Evolutionary conservation across 2,888 invertebrate species (phyloP), one percentile per base, ranked within the genome.

Genomic region (Priapulus caudatus): DNA sequence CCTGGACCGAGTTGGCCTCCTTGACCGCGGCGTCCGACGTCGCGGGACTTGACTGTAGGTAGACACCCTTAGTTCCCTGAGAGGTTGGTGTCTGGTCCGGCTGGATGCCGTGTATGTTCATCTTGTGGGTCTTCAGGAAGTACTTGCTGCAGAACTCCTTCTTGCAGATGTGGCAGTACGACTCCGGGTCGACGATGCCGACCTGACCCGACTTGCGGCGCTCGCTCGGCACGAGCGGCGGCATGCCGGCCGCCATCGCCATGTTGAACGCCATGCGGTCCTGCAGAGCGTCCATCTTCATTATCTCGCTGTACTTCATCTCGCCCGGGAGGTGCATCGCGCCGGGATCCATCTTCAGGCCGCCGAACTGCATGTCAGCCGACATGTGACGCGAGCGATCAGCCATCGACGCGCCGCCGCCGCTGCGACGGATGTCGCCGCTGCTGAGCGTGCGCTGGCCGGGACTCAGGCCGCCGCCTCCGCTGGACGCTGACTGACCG

Each of bases 131-230:
- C 55, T 65, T 62, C 55, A 66, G 65, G n/a, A 63, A 59, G 68
- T 90, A 90, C 70, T 89, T 89, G 68, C 89, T 91, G 69, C 86
- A 88, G 68, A 90, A 90, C 69, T 90, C 89, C 68, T 89, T 88
- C 54, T 64, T 66, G 58, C 68, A 68, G 23, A 66, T 57, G 20
- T 63, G 64, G 56, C 68, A 68, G 23, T 52, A 33, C 10, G 33
- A 33, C 33, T 33, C 33, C 10, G 33, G 33, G 33, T 33, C 33
- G n/a, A 33, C 33, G 10, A 33, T 33, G 33, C 33, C 33, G n/a
- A n/a, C 33, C 10, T 10, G n/a, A 33, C 10, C 10, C 10, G 10
- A n/a, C n/a, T 10, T 33, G n/a, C 33, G 33, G 10, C 10, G 10
- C n/a, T 33, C 3, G 51, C 5, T 20, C 10, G 50, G 20, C 22